Evolutionary conservation across 1,140 invertebrate species (phyloP).

Genomic region (Cylas formicarius): DNA sequence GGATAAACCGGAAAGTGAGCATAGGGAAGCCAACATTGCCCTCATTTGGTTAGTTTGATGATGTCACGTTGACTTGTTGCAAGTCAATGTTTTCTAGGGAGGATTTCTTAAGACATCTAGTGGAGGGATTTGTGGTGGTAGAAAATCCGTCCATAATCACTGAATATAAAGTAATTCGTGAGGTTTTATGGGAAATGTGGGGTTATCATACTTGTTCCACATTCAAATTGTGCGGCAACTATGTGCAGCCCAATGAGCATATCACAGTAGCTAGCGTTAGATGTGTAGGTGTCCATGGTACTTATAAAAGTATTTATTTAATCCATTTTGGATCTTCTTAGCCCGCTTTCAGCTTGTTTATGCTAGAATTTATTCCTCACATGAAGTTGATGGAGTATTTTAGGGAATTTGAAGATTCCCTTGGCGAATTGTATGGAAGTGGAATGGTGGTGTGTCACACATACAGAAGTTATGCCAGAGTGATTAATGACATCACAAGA

Average conservation of each 20-base stretch:
- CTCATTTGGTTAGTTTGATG: constrained; percentile 28
- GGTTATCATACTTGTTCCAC: constrained; percentile 29
- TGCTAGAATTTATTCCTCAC: constrained; percentile 30
- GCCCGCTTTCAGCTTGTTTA: constrained; percentile 30
- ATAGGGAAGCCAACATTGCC: constrained; percentile 32
- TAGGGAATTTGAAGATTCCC: constrained; percentile 24
- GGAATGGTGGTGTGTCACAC: constrained; percentile 12
- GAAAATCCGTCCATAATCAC: constrained; percentile 29
- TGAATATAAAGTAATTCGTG: constrained; percentile 39
- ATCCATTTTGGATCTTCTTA: constrained; percentile 19
- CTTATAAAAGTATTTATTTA: not conserved
- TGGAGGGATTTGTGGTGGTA: constrained; percentile 26
- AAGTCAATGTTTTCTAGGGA: constrained; percentile 27
- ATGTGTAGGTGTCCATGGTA: constrained; percentile 24
- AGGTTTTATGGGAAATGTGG: constrained; percentile 37
- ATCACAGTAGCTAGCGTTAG: constrained; percentile 36
- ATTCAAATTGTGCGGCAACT: constrained; percentile 28
- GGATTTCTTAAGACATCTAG: constrained; percentile 23
- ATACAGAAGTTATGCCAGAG: constrained; percentile 20
- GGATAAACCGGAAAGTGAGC: constrained; percentile 27
- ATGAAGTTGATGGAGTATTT: constrained; percentile 35
- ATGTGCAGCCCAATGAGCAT: constrained; percentile 28
- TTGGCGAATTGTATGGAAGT: constrained; percentile 12
- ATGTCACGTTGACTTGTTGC: not conserved
- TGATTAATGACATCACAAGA: constrained; percentile 26